Conservation (phyloP, 2,113 vertebrate genomes). For the Chunga burmeisteri region DNA sequence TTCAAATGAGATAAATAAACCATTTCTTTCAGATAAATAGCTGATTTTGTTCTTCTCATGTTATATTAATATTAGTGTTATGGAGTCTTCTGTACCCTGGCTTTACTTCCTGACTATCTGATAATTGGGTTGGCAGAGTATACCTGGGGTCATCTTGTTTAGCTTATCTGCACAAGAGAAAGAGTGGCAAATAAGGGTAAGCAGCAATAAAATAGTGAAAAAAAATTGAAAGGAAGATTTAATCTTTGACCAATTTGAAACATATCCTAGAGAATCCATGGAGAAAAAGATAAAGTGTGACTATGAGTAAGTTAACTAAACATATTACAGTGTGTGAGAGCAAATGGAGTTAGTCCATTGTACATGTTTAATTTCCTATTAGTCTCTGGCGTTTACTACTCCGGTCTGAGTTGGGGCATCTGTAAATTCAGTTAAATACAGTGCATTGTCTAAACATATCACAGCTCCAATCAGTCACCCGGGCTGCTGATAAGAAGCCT, state of each 20-base stretch:
- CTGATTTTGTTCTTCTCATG: slow-evolving; percentile 71
- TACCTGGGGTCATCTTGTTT: slow-evolving; percentile 72
- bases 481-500: slow-evolving; percentile 83
- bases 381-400: slow-evolving; percentile 82
- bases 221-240: slow-evolving; percentile 80
- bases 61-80: slow-evolving; percentile 77
- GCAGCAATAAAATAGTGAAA: slow-evolving; percentile 70
- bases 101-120: slow-evolving; percentile 67
- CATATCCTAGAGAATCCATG: slow-evolving; percentile 77
- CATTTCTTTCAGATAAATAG: slow-evolving; percentile 70
- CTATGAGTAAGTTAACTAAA: slow-evolving; percentile 83
- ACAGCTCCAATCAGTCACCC: slow-evolving; percentile 87
- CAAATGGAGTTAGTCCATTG: slow-evolving; percentile 85
- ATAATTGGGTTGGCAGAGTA: slow-evolving; percentile 74
- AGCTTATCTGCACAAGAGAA: slow-evolving; percentile 70
- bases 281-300: slow-evolving; percentile 82
- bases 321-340: slow-evolving; percentile 75
- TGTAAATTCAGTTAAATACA: slow-evolving; percentile 92
- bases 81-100: slow-evolving; percentile 51
- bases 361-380: slow-evolving; percentile 89
- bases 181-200: slow-evolving; percentile 70
- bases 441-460: slow-evolving; percentile 90
- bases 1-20: slow-evolving; percentile 75
- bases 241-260: slow-evolving; percentile 83
- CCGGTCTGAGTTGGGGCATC: slow-evolving; percentile 75